Base-by-base conservation (phyloP, 1,140 invertebrate species). In the Octopus sinensis region DNA sequence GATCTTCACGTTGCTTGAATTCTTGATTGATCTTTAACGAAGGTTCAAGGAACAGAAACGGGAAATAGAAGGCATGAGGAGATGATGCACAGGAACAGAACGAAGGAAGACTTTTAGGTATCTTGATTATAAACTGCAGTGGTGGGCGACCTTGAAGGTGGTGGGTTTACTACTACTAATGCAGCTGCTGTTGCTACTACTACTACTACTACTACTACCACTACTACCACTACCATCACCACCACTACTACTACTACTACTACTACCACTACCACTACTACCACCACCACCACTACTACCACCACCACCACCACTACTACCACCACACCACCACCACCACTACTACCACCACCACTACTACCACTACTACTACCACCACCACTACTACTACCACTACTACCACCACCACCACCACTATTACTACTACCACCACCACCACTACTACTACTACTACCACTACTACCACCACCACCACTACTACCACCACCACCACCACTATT, bases 401-500 rank as follows among this genome's bases (percentile, higher is more conserved):
- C 79, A 53, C 80, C 4, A 53, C 75, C 53, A 81, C 80, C 53
- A 80, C 75, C 51, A 79, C 75, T 79, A 43, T 73, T 80, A 79
- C 80, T 81, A 53, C 80, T 81, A 53, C 75, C 53, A 79, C 80
- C 53, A 52, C 75, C 51, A 79, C 75, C 4, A 43, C 80, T 80
- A 81, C 76, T 79, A 53, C 73, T 81, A 53, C 75, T 79, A 79
- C 80, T 80, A 77, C 80, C 78, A 77, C 4, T 79, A 77, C 80
- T 79, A 54, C 80, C 78, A 54, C 30, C 0, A 43, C 30, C 0
- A 43, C 30, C 0, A 43, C 30, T 2, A 43, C 1, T 43, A 3
- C 80, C n/a, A 80, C 80, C 78, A 80, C 80, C 78, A 80, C 80
- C 78, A n/a, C n/a, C n/a, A n/a, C n/a, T n/a, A n/a, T n/a, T n/a